Conservation (phyloP, 2,888 invertebrate species). For the Junonia oenone region DNA sequence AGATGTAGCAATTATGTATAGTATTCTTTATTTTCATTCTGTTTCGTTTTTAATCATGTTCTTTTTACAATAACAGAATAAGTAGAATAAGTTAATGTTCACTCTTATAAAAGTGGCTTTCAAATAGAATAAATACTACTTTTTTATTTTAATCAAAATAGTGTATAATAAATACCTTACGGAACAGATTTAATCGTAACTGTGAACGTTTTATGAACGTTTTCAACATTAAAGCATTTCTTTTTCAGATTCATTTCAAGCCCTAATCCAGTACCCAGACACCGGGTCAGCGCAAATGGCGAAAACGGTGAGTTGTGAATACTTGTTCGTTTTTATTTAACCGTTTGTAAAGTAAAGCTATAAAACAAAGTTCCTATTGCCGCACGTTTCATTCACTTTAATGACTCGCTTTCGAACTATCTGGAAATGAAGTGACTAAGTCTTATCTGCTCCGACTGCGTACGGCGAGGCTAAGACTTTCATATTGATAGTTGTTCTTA, state of each 20-base stretch:
- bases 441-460: slow-evolving; percentile 38
- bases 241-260: slow-evolving; percentile 96
- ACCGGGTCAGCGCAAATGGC: slow-evolving; percentile 98
- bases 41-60: no score
- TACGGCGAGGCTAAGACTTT: slow-evolving; percentile 30
- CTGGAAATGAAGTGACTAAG: slow-evolving; percentile 55
- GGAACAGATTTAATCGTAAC: neutral
- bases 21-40: no score
- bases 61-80: no score
- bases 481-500: slow-evolving; percentile 37
- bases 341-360: slow-evolving; percentile 63
- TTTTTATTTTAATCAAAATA: neutral
- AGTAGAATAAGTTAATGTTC: no score
- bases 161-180: neutral
- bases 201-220: neutral
- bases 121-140: neutral
- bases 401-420: slow-evolving; percentile 66
- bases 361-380: slow-evolving; percentile 72
- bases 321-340: slow-evolving; percentile 68
- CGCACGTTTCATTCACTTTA: slow-evolving; percentile 71
- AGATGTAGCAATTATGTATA: no score
- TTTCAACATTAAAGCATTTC: slow-evolving; percentile 36
- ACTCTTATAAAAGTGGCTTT: neutral
- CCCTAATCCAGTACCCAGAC: slow-evolving; percentile 98
- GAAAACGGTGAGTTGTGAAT: slow-evolving; percentile 87